Percentiles rank a stretch among this genome's conserved stretches.
Conservation (phyloP, 2,797 vertebrate species). For the Netta rufina region DNA sequence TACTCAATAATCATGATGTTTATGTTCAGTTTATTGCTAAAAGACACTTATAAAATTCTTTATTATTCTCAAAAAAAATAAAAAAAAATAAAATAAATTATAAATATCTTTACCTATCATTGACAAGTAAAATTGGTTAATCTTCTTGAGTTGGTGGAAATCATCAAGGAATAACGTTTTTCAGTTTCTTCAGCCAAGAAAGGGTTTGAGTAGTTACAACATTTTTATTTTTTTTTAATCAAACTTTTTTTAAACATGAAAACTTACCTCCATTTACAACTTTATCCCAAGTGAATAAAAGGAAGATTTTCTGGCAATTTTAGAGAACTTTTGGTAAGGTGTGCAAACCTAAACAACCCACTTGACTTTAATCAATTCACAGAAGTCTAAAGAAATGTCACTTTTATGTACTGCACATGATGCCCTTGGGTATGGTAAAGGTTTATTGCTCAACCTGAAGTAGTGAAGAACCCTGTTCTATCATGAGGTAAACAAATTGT, state of each 20-base stretch:
- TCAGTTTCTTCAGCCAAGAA: background rate
- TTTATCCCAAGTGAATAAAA: background rate
- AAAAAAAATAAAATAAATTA: background rate
- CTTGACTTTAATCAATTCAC: background rate
- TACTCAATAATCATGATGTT: background rate
- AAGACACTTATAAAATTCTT: background rate
- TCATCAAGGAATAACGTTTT: background rate
- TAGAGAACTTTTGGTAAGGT: background rate
- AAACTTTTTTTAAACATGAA: background rate
- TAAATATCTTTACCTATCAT: background rate
- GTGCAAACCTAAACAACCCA: background rate
- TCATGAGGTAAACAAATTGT: background rate
- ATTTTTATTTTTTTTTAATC: background rate
- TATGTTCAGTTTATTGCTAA: background rate
- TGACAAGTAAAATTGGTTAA: background rate
- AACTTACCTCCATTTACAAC: background rate
- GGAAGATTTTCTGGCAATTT: background rate
- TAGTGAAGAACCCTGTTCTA: background rate
- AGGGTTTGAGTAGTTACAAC: background rate
- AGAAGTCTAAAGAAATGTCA: background rate
- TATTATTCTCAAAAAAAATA: background rate
- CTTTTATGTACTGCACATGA: background rate
- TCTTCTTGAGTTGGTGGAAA: background rate
- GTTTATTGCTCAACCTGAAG: background rate
- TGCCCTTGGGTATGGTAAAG: background rate